Percentiles rank a stretch among this genome's conserved stretches.
These are phyloP conservation scores for Lates calcarifer DNA, from an alignment of 2,113 vertebrate genomes.

Conservation along the genomic window DNA sequence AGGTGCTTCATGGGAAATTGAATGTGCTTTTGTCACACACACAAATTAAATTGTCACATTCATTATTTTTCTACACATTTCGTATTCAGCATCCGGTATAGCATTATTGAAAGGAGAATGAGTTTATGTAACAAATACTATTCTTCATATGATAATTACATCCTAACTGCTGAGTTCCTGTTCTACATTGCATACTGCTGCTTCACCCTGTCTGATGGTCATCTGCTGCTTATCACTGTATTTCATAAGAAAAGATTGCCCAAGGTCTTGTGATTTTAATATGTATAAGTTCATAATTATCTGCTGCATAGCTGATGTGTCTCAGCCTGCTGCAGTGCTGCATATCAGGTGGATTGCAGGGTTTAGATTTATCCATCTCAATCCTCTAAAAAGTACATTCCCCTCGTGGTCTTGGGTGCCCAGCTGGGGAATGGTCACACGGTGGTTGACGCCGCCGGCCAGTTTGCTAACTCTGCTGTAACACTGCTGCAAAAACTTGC, in stretches of 20 bases:
- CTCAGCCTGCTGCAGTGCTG: slow-evolving; percentile 44
- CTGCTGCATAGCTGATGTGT: slow-evolving; percentile 26
- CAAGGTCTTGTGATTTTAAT: slow-evolving; percentile 36
- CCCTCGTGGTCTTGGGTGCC: background rate
- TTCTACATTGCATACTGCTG: background rate
- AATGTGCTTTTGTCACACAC: background rate
- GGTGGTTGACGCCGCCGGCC: slow-evolving; percentile 5
- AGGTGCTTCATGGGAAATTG: slow-evolving; percentile 12
- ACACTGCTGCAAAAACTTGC: slow-evolving; percentile 13
- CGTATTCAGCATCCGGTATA: background rate
- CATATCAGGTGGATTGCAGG: slow-evolving; percentile 20
- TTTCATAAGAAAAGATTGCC: slow-evolving; percentile 8
- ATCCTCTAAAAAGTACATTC: slow-evolving; percentile 20
- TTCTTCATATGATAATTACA: slow-evolving; percentile 39
- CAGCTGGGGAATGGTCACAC: slow-evolving; percentile 16
- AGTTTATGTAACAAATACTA: background rate
- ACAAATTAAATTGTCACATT: slow-evolving; percentile 1
- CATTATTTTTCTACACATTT: background rate
- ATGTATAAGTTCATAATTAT: slow-evolving; percentile 49
- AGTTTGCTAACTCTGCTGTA: slow-evolving; percentile 20
- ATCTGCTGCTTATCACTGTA: slow-evolving; percentile 26
- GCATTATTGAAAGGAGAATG: slow-evolving; percentile 5
- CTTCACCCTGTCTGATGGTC: slow-evolving; percentile 21
- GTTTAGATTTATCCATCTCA: slow-evolving; percentile 26
- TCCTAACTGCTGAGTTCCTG: slow-evolving; percentile 24